Base-by-base conservation (phyloP, 2,113 vertebrate genomes). In the Psammodynastes pulverulentus region DNA sequence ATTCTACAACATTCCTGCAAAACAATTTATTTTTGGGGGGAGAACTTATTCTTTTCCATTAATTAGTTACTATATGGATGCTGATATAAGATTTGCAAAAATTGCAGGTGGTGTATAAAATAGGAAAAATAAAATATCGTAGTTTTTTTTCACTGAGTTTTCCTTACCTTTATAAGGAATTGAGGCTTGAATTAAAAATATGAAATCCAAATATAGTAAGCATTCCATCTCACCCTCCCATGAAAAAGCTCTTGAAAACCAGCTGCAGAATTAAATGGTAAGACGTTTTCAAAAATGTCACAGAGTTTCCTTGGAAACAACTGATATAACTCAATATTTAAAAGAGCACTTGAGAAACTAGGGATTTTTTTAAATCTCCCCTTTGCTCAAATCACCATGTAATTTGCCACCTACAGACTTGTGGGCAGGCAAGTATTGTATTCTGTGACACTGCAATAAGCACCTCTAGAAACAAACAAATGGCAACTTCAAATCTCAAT, bases 61-160 rank as follows among this genome's bases (percentile, higher is more conserved):
- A 91, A 91, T 91, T 91, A 87, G 72, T 88, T 72, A 34, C 86
- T 49, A 13, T 88, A 62, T 88, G 86, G 56, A 24, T 91, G n/a
- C 46, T 88, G 86, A 87, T 72, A 86, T 26, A 87, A 87, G 53
- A 72, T 87, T 62, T 72, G 13, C 34, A 48, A 58, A 87, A 87
- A 53, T 10, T 15, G 12, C 72, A 91, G 34, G 29, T 52, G 13
- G 24, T 29, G 21, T 29, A 45, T 56, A 91, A n/a, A 29, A 91
- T 79, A 24, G 85, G 6, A 53, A 24, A 39, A 67, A 29, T 49
- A 87, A 72, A 67, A 17, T 26, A 19, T 10, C 86, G 45, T 34
- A 1, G 9, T 13, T 72, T 87, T n/a, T 19, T 86, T 58, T 1
- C 7, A 48, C n/a, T 34, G 21, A 48, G 54, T 46, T 91, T 91